Evolutionary conservation across 2,888 invertebrate genomes (phyloP).

Genomic region (Dasysyrphus tricinctus): DNA sequence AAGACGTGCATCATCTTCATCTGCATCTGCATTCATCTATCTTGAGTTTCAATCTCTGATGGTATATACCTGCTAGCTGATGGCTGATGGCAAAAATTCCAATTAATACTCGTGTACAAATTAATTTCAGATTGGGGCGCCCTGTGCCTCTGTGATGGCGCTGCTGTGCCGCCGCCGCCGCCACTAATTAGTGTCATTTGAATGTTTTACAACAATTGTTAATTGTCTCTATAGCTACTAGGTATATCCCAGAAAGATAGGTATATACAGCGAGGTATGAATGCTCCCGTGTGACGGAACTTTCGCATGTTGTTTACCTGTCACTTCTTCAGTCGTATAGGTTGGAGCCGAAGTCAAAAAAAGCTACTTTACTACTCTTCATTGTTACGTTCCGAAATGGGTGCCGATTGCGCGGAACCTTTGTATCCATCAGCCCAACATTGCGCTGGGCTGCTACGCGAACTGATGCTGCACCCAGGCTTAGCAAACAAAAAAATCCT

Average conservation of each 20-base stretch:
- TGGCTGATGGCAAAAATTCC: conserved; percentile 60
- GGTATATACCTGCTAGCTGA: neutral
- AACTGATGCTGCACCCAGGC: conserved; percentile 24
- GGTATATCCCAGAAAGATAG: neutral
- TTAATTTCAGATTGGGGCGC: conserved; percentile 66
- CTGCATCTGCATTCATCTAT: conserved; percentile 47
- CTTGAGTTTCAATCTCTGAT: conserved; percentile 35
- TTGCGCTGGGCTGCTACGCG: conserved; percentile 1
- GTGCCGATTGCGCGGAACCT: conserved; percentile 74
- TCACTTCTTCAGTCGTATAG: conserved; percentile 34
- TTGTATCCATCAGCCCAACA: conserved; percentile 38
- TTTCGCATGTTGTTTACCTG: conserved; percentile 74
- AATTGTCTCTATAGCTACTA: conserved; percentile 75
- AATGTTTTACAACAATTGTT: conserved; percentile 78
- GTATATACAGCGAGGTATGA: neutral
- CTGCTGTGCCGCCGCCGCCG: conserved; percentile 72
- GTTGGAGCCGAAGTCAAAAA: conserved; percentile 28
- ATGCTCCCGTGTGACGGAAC: conserved; percentile 33
- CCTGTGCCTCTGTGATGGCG: conserved; percentile 49
- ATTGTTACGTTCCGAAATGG: conserved; percentile 65
- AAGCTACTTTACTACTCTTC: conserved; percentile 54
- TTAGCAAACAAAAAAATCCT: conserved; percentile 15
- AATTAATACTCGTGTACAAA: conserved; percentile 75
- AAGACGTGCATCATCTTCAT: conserved; percentile 54
- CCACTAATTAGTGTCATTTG: conserved; percentile 79